Base-by-base conservation (phyloP, 1,140 invertebrate genomes). In the Heliothis subflexa region DNA sequence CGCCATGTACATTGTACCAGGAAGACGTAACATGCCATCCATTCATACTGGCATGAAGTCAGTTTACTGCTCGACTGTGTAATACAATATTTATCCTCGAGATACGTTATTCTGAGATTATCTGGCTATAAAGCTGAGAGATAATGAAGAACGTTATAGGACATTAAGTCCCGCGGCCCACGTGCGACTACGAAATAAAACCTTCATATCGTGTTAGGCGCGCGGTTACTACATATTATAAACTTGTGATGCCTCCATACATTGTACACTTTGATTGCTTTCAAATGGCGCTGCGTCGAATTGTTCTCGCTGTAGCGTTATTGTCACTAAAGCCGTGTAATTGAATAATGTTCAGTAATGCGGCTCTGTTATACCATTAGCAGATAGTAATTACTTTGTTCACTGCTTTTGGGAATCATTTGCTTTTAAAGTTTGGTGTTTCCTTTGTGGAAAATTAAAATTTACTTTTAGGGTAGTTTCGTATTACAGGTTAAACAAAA, bases 121-220 rank as follows among this genome's bases (percentile, higher is more conserved):
- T 52, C 64, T 68, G 64, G 10, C 10, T 25, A 50, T 68, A 52
- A 68, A 50, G 12, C 64, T 21, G 47, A 68, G 18, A 68, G 25
- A 52, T 68, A 50, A 68, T 68, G 64, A 50, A 68, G 47, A 68
- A 14, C 45, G 12, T 68, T 50, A 68, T 50, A 11, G 12, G 47
- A 68, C 16, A 52, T 49, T 52, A 50, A 68, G 28, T 47, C 61
- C n/a, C 21, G 25, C 45, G 14, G n/a, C 64, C 21, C 4, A n/a
- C 18, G 64, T 25, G 50, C 50, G 50, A 68, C 47, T 14, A 18
- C 25, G 18, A 28, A 12, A 52, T 68, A 28, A 68, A 68, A 50
- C 33, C 61, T 16, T 47, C 40, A 64, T 50, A 28, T 21, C 25
- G 10, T n/a, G 18, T 25, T 4, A 47, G 13, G 25, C 45, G 18